Percentiles rank a stretch among this genome's conserved stretches.
These are phyloP conservation scores for Epinotia nisella DNA, from an alignment of 2,888 invertebrate species.

Conservation along the genomic window DNA sequence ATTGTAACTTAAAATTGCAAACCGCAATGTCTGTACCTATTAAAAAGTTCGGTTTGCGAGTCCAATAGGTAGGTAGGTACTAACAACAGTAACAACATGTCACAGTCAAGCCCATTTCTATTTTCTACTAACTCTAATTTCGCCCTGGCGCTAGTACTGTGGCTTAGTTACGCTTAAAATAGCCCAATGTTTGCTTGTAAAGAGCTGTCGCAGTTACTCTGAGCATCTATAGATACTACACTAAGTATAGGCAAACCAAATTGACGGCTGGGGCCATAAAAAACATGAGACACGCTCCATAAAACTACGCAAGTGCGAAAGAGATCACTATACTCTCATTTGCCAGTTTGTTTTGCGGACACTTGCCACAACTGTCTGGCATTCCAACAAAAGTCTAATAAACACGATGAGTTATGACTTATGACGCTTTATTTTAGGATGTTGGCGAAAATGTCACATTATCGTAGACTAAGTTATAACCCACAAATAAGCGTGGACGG, in stretches of 20 bases:
- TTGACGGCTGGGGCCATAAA: background rate
- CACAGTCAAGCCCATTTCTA: background rate
- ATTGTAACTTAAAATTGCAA: too few relatives aligned
- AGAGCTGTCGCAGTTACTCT: slow-evolving; percentile 2
- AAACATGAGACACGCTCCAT: background rate
- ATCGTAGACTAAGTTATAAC: slow-evolving; percentile 33
- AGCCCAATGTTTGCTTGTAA: background rate
- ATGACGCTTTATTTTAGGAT: slow-evolving; percentile 38
- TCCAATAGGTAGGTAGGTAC: background rate
- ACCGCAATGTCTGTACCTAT: background rate
- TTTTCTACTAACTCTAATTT: slow-evolving; percentile 12
- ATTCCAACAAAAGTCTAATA: slow-evolving; percentile 14
- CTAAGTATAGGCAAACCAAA: background rate
- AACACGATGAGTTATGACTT: slow-evolving; percentile 35
- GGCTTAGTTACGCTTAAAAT: slow-evolving; percentile 29
- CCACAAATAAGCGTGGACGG: slow-evolving; percentile 25
- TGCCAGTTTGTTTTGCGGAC: slow-evolving; percentile 4
- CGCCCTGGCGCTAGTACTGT: slow-evolving; percentile 26
- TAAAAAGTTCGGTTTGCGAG: background rate
- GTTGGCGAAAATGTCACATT: slow-evolving; percentile 32
- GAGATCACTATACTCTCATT: background rate
- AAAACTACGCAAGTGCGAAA: background rate
- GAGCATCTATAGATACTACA: background rate
- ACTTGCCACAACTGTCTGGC: slow-evolving; percentile 1
- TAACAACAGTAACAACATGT: background rate